Evolutionary conservation across 92 coral and sea anemone genomes (phyloP).

Genomic region (Palythoa heliodiscus): DNA sequence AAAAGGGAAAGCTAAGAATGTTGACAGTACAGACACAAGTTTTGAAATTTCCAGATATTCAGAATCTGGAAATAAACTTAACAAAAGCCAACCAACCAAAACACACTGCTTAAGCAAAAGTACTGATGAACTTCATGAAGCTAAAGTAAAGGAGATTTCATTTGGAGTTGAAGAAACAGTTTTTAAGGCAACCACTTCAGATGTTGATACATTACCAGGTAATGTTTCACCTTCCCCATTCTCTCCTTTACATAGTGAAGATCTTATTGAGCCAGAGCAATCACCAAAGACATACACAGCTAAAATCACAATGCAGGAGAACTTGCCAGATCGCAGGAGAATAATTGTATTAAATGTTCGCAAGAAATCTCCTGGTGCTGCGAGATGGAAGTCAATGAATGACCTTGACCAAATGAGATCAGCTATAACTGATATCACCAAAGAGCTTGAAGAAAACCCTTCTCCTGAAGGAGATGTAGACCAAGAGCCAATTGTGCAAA

Average conservation of each 20-base stretch:
- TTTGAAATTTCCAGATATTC: neutral
- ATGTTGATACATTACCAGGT: constrained; percentile 6
- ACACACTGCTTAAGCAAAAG: constrained; percentile 18
- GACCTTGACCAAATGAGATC: constrained; percentile 67
- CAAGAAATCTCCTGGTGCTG: constrained; percentile 66
- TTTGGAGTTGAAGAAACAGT: constrained; percentile 42
- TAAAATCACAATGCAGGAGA: constrained; percentile 76
- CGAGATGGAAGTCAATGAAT: constrained; percentile 81
- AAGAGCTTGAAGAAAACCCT: constrained; percentile 22
- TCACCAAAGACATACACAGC: constrained; percentile 60
- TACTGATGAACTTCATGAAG: constrained; percentile 37
- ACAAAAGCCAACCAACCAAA: too few species aligned
- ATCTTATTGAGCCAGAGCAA: constrained; percentile 37
- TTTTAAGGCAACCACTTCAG: constrained; percentile 24
- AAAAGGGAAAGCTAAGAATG: constrained; percentile 17
- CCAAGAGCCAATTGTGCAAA: constrained; percentile 9
- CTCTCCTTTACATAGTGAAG: constrained; percentile 25
- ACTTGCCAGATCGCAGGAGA: constrained; percentile 61
- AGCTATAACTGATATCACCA: constrained; percentile 43
- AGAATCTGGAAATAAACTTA: too few species aligned
- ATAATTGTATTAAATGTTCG: constrained; percentile 76
- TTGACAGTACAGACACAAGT: neutral
- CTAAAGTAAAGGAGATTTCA: constrained; percentile 37
- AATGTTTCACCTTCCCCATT: neutral
- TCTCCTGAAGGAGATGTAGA: neutral